Base-by-base conservation (phyloP, 2,797 vertebrate genomes). In the Cacajao melanocephalus region DNA sequence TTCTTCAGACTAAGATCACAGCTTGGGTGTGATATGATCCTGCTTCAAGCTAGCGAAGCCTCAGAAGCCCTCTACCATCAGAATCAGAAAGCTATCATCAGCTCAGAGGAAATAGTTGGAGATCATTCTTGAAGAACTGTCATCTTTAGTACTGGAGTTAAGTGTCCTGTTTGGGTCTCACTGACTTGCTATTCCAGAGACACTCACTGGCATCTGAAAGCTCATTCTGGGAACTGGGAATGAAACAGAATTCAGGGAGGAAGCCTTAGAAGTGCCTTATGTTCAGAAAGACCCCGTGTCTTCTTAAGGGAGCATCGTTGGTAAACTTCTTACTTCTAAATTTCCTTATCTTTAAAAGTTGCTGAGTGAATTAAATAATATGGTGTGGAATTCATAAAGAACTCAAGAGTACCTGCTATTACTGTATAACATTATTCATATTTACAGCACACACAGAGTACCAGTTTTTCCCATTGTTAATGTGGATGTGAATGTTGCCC, bases 341-440 rank as follows among this genome's bases (percentile, higher is more conserved):
- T 96, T 82, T 82, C n/a, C 24, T 95, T 67, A 46, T 80, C 24
- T 48, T 80, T 94, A 30, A 85, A 93, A 80, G 24, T 70, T 94
- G 26, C 28, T 39, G 26, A 52, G 64, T 76, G 33, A 72, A 44
- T 86, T 87, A 93, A 89, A 36, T 90, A 67, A 67, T 72, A 52
- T 15, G 26, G 0, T 55, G 0, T 55, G 58, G 52, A 90, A 88
- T 70, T 55, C 9, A 28, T 17, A 46, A 80, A 52, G n/a, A 94
- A 67, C 1, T 72, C 50, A 46, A 4, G 5, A 57, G 10, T 57
- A 64, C 33, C 39, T 93, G 22, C 50, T 79, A 50, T 41, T 86
- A 72, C 57, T 52, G 1, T 33, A 48, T 46, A 57, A 22, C 26
- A 81, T n/a, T 48, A 20, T 48, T 94, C 33, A 83, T 90, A 67